phyloP scores from a whole-genome alignment of 2,113 vertebrate species.

The Calidris pygmaea region DNA sequence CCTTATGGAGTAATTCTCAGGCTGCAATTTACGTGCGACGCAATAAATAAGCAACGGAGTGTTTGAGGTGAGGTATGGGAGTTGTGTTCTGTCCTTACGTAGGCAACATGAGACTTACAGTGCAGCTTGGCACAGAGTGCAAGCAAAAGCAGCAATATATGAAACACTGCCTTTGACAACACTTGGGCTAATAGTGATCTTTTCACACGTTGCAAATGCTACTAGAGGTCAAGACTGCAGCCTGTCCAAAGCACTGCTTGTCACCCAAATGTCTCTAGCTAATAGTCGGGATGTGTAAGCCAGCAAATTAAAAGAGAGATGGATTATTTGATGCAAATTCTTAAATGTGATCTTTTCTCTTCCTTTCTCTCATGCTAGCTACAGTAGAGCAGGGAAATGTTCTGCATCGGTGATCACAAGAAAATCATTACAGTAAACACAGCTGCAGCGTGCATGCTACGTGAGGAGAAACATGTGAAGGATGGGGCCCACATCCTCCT shows the following conservation, averaged over 20 bases:
- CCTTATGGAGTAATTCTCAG: not conserved
- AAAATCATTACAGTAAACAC: not conserved
- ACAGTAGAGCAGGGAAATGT: not conserved
- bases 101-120: not conserved
- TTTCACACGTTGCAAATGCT: rapidly evolving
- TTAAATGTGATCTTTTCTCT: not conserved
- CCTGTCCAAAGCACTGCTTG: not conserved
- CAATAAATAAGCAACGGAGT: not conserved
- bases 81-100: not conserved
- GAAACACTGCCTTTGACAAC: not conserved
- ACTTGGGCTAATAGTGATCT: not conserved
- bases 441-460: not conserved
- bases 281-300: not conserved
- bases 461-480: not conserved
- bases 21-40: not conserved
- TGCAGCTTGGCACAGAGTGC: not conserved
- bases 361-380: not conserved
- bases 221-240: not conserved
- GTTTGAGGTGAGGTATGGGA: not conserved
- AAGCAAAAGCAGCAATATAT: not conserved
- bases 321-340: not conserved
- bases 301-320: not conserved
- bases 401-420: not conserved
- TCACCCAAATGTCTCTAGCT: not conserved
- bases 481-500: not conserved